Percentiles rank a stretch among this genome's conserved stretches.
Conservation (phyloP, 2,113 vertebrate species). For the Epinephelus moara region DNA sequence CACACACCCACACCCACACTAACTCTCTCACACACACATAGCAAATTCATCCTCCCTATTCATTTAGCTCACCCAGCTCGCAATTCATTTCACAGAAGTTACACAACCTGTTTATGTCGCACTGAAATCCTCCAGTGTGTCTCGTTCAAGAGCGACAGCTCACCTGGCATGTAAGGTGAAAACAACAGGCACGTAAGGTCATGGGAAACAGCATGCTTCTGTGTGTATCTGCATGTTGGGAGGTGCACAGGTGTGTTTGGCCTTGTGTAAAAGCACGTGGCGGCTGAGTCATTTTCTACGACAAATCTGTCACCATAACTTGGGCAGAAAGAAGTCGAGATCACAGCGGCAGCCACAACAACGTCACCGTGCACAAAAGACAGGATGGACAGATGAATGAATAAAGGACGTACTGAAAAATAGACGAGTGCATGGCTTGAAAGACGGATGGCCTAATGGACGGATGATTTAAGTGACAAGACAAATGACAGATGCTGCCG, state of each 20-base stretch:
- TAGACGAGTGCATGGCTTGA: conserved; percentile 54
- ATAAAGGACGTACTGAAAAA: conserved; percentile 38
- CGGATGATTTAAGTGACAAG: conserved; percentile 75
- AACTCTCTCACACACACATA: conserved; percentile 44
- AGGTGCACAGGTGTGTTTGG: conserved; percentile 61
- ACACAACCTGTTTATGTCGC: conserved; percentile 52
- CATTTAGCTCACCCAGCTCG: conserved; percentile 21
- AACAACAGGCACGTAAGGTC: conserved; percentile 53
- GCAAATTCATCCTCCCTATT: conserved; percentile 53
- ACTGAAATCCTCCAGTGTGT: conserved; percentile 32
- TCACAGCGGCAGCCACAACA: conserved; percentile 50
- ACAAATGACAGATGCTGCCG: conserved; percentile 66
- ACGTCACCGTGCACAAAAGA: conserved; percentile 54
- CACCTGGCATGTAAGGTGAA: conserved; percentile 42
- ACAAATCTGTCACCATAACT: conserved; percentile 63
- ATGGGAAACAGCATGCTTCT: conserved; percentile 45
- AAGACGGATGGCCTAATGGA: conserved; percentile 72
- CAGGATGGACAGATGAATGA: conserved; percentile 65
- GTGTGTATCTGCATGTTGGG: conserved; percentile 12
- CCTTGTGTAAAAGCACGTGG: conserved; percentile 38
- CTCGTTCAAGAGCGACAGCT: not conserved
- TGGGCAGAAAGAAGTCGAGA: conserved; percentile 33
- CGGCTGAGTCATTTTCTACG: conserved; percentile 27
- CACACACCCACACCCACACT: conserved; percentile 29
- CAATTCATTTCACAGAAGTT: conserved; percentile 45